Conservation (phyloP, 2,888 invertebrate genomes). For the Eupithecia centaureata region DNA sequence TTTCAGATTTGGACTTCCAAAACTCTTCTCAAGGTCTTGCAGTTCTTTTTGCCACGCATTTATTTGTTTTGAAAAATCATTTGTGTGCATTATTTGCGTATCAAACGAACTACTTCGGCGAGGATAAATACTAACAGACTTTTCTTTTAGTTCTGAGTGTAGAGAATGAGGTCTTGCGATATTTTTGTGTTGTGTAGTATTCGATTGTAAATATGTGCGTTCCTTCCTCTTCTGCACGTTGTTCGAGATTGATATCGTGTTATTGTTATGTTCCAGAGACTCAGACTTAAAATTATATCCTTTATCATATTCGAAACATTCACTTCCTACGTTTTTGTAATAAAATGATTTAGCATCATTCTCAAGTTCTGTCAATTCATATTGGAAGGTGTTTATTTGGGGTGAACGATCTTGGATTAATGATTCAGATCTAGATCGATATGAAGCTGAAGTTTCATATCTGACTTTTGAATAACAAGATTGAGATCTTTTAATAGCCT, state of each 20-base stretch:
- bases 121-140: background rate
- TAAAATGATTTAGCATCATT: slow-evolving; percentile 15
- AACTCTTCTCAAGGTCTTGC: slow-evolving; percentile 10
- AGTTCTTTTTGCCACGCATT: slow-evolving; percentile 8
- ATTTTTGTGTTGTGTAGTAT: background rate
- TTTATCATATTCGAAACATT: background rate
- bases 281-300: background rate
- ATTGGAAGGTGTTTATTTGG: slow-evolving; percentile 10
- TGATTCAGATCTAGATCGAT: slow-evolving; percentile 17
- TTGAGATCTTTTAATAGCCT: slow-evolving; percentile 18
- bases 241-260: background rate
- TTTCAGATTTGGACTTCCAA: slow-evolving; percentile 8
- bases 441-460: slow-evolving; percentile 13
- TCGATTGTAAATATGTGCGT: background rate
- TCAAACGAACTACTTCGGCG: slow-evolving; percentile 14
- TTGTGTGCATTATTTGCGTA: background rate
- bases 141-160: slow-evolving; percentile 11
- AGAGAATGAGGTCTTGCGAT: slow-evolving; percentile 11
- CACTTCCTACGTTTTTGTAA: background rate
- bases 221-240: background rate
- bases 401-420: slow-evolving; percentile 1
- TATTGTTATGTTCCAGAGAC: slow-evolving; percentile 12
- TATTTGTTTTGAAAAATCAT: slow-evolving; percentile 8
- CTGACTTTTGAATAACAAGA: slow-evolving; percentile 26
- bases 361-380: slow-evolving; percentile 10